Base-by-base conservation (phyloP, 2,113 vertebrate genomes). In the Callipepla californica region DNA sequence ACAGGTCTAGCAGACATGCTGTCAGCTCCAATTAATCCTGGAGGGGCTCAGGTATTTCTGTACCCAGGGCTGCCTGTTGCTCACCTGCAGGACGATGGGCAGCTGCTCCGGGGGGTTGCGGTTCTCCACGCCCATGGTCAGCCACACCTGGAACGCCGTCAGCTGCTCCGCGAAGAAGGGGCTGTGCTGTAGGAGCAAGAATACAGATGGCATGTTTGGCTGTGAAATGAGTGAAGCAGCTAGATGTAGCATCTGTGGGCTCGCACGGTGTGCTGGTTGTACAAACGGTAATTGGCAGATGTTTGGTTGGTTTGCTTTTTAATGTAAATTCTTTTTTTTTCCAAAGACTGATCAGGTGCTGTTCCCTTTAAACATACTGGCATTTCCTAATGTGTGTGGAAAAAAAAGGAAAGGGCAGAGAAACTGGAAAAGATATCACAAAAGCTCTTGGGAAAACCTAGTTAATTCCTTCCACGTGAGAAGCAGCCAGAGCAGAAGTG, bases 91-190 rank as follows among this genome's bases (percentile, higher is more conserved):
- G 1, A 99, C 99, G 2, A 99, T 99, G 32, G 99, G 99, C 17
- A 99, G 98, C 96, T 99, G 99, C 96, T 99, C 99, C 0, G 99
- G 99, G 4, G 99, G 99, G 95, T 98, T 99, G 91, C 99, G 97
- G 98, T 99, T 99, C 97, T 99, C 99, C 96, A 99, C 99, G 0
- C 99, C 99, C 99, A 99, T 99, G 4, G 99, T 99, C 88, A 99
- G 94, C 99, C 99, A 99, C 84, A 99, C 99, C 97, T 99, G 98
- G 97, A 99, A 99, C 0, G 99, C 99, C 0, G 99, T 99, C 93
- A 99, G 98, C 98, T 99, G 99, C 97, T 99, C 99, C 0, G 98
- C 99, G 2, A 99, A 99, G 98, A 99, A 99, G 1, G 99, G 99
- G 73, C 99, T 99, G 97, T 99, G 99, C 99, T 99, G 98, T 95